Base-by-base conservation (phyloP, 2,113 vertebrate species). In the Promerops cafer region DNA sequence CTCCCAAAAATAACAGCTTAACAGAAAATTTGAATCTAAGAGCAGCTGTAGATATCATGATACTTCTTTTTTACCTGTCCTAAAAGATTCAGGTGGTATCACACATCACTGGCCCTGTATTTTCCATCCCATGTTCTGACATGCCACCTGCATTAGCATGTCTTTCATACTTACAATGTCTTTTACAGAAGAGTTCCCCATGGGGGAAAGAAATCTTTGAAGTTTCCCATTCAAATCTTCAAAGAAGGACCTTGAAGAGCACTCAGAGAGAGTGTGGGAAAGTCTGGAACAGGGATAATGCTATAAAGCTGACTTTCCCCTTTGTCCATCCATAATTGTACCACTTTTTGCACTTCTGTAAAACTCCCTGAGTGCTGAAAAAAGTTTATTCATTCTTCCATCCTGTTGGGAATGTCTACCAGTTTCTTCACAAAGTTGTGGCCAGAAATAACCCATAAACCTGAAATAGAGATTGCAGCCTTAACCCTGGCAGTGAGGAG, bases 171-270 rank as follows among this genome's bases (percentile, higher is more conserved):
- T 77, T 63, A 59, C 6, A 91, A 74, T 66, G 53, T 45, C 39
- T 89, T 89, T 90, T 60, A 84, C 37, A 90, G 72, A 64, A 90
- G 35, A 93, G 50, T 21, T 93, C 87, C 65, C 89, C 2, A 5
- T n/a, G n/a, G 72, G 71, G 45, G 28, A 70, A 79, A 74, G 40
- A 85, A 93, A 80, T 71, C 79, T 94, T 85, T 83, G 86, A 91
- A 94, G 66, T 71, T 57, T 80, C 27, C 14, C 85, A 77, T 71
- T 89, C 60, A 66, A 88, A 90, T 92, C 72, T 93, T 95, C 94
- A 94, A 89, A 96, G 91, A 65, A 83, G 56, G 80, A 94, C 77
- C 77, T 86, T 82, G 69, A 91, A 91, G 70, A 69, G 53, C 63
- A 56, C 47, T 83, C 70, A 44, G 59, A 45, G n/a, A 86, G 49